Evolutionary conservation across 2,888 invertebrate species (phyloP), one percentile per base, ranked within the genome.

Genomic region (Acanthopleura granulata): DNA sequence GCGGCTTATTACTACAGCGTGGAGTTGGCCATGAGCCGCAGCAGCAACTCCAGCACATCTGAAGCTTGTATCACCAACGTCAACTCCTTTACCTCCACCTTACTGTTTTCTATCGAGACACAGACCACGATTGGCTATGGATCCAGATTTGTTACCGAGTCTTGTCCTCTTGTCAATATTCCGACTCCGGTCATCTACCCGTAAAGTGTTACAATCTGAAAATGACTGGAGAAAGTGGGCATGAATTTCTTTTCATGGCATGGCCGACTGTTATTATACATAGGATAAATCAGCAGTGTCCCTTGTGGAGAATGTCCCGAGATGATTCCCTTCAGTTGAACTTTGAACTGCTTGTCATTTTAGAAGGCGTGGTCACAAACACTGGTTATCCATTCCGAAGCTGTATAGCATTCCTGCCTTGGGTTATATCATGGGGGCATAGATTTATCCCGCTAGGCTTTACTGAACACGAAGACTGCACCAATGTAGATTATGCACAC

Each of bases 211-310:
- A 96, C 88, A 96, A 97, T 91, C 91, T 98, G 88, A 94, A 94
- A 1, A 96, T 96, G 51, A 96, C 96, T 84, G 96, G 96, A 0
- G 96, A 96, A 85, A 95, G 95, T 18, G 95, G 96, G 84, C 95
- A 96, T 89, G 97, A 97, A 90, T 93, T 96, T 76, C 94, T 98
- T 80, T 97, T 98, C 93, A 96, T 98, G 90, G 97, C 98, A 83
- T 98, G 98, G 98, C 98, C 98, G 4, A 97, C 96, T 84, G 97
- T 95, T 49, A 96, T 98, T 80, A 96, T 96, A 40, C 98, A 98
- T 91, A 95, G 94, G 91, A 98, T 97, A 89, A 95, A 96, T 90
- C 94, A 95, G 78, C 93, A 93, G 79, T 96, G 96, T 74, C 98
- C 97, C 0, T 93, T 97, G 49, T 98, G 96, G 91, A 94, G 94